A percentile compares a stretch with the other conserved stretches of the same genome.
These are phyloP conservation scores for Zaprionus capensis DNA, from an alignment of 1,140 invertebrate genomes.

Conservation along the genomic window DNA sequence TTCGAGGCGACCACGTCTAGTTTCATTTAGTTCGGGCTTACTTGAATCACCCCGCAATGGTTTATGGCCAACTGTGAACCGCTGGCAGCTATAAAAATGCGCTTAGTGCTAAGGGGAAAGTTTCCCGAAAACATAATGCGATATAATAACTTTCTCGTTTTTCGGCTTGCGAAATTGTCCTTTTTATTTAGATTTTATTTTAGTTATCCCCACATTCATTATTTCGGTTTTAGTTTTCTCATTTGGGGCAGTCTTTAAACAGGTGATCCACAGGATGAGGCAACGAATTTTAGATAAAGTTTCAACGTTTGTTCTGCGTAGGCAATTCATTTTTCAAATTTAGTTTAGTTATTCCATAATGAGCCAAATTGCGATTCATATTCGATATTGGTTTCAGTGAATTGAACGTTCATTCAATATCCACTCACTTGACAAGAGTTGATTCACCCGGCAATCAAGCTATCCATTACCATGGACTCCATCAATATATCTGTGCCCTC, in stretches of 20 bases:
- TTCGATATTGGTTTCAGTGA: slow-evolving; percentile 6
- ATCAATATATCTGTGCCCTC: slow-evolving; percentile 46
- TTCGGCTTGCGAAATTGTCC: slow-evolving; percentile 22
- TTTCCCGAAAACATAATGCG: slow-evolving; percentile 58
- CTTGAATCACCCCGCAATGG: slow-evolving; percentile 37
- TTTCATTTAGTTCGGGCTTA: slow-evolving; percentile 66
- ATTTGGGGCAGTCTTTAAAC: background rate
- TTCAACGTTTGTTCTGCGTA: background rate
- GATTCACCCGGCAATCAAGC: slow-evolving; percentile 11
- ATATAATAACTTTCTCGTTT: slow-evolving; percentile 60
- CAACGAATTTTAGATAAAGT: background rate
- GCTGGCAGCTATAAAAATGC: slow-evolving; percentile 60
- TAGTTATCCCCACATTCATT: slow-evolving; percentile 54
- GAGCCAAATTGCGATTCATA: slow-evolving; percentile 13
- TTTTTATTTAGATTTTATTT: slow-evolving; percentile 44
- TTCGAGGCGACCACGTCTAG: slow-evolving; percentile 25
- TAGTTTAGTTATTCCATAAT: background rate
- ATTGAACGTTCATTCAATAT: slow-evolving; percentile 34
- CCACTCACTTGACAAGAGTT: slow-evolving; percentile 31
- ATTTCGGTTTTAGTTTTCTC: slow-evolving; percentile 46
- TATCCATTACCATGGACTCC: slow-evolving; percentile 38
- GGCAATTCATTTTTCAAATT: background rate
- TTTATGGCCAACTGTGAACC: slow-evolving; percentile 50
- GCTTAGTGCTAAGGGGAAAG: slow-evolving; percentile 53
- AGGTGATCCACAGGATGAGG: background rate